Conservation (phyloP, 2,888 invertebrate species). For the Polydrusus cervinus region DNA sequence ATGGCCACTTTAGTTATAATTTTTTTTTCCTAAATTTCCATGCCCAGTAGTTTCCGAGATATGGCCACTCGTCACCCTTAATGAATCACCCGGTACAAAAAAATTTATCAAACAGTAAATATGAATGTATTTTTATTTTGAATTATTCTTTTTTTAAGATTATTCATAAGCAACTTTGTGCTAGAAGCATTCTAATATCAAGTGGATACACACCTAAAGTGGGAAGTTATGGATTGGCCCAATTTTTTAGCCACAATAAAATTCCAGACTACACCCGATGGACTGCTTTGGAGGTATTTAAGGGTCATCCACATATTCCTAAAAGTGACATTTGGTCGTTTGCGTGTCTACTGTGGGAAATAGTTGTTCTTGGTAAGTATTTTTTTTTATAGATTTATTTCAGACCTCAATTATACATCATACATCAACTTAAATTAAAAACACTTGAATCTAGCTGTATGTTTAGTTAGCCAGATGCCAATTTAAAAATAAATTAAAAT, state of each 20-base stretch:
- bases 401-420: too few species aligned
- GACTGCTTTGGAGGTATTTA: slow-evolving; percentile 86
- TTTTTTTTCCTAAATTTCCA: too few species aligned
- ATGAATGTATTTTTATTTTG: too few species aligned
- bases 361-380: slow-evolving; percentile 79
- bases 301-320: slow-evolving; percentile 79
- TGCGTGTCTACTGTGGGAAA: slow-evolving; percentile 89
- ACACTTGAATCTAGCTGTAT: too few species aligned
- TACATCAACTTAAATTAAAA: too few species aligned
- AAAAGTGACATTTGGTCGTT: slow-evolving; percentile 90
- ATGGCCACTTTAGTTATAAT: too few species aligned
- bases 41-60: too few species aligned
- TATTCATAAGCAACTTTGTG: slow-evolving; percentile 82
- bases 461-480: too few species aligned
- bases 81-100: too few species aligned
- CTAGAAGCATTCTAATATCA: slow-evolving; percentile 81
- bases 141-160: slow-evolving; percentile 69
- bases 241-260: slow-evolving; percentile 77
- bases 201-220: slow-evolving; percentile 82
- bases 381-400: background rate
- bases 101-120: too few species aligned
- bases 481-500: too few species aligned
- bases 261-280: slow-evolving; percentile 85
- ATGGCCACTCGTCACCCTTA: too few species aligned
- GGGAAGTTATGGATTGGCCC: slow-evolving; percentile 83